Evolutionary conservation across 92 coral and sea anemone genomes (phyloP), one percentile per base, ranked within the genome.

Genomic region (Isaurus tuberculatus): DNA sequence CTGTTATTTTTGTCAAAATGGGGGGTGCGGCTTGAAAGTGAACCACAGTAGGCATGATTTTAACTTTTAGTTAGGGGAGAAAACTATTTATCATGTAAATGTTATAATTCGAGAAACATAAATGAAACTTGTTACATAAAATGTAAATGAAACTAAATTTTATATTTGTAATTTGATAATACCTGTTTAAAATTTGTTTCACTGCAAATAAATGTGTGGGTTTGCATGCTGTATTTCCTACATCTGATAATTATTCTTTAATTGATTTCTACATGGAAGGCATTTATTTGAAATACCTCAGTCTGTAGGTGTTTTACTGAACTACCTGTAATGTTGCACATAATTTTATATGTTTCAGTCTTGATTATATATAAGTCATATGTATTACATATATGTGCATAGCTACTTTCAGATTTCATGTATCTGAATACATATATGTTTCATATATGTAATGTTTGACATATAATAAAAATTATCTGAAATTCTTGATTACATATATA

Each of bases 401-500:
- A 48, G 4, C 6, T 48, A 48, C 55, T 0, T 48, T 48, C 17
- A 48, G 55, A 48, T 48, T 48, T 48, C 55, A 48, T 48, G 3
- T 11, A 48, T 48, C 55, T 48, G 17, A 0, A 10, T 48, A 10
- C 19, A 48, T 48, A 48, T 48, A 48, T 48, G 55, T 10, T 48
- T 48, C 55, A 48, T 48, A 48, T 48, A 16, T 48, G 55, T 48
- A 48, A 48, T 48, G 55, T 48, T 48, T 48, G 55, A 48, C 6
- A 6, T 40, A 48, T 48, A 48, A 48, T 36, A 48, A 16, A 48
- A 48, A 48, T 48, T 48, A 48, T 48, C 55, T 48, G 55, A 48
- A 48, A 48, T 48, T 48, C 55, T 48, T n/a, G 65, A n/a, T 58
- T 58, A 58, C 65, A 20, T 58, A 58, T 58, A 20, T 58, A 25